Evolutionary conservation across 2,113 vertebrate species (phyloP), one percentile per base, ranked within the genome.

Genomic region (Otolemur garnettii): DNA sequence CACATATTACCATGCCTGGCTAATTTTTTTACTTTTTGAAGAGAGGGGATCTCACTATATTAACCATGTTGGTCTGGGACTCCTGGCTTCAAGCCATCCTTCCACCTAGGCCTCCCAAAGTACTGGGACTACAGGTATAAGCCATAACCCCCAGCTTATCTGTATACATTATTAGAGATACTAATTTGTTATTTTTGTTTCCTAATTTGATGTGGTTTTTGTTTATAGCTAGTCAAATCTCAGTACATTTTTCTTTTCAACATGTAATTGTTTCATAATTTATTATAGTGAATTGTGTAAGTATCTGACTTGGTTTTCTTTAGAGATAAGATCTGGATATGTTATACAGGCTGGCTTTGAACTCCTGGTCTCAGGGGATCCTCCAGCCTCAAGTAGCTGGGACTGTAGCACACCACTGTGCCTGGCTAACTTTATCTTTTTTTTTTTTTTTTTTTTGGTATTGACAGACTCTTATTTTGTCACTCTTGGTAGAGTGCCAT

Each of bases 181-280:
- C 53, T 50, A 86, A 79, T 24, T 57, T 74, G 22, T 59, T 35
- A 86, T n/a, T 59, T 80, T 74, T 64, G 12, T 92, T 86, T 57
- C 66, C 45, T 86, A 74, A 50, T 80, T 74, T 35, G 30, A 77
- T 92, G 53, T 79, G 89, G 7, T 83, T 92, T 80, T 82, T 72
- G 3, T 78, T 91, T 64, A 38, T 75, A 53, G 30, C 68, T 74
- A 80, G 30, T 90, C 71, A 92, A 91, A 57, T 87, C 28, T 86
- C 69, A 38, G 87, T 78, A 60, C 22, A 12, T 64, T 64, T 69
- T 57, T 42, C 9, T 53, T 38, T 69, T 69, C 50, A 59, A 82
- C 60, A 18, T 77, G 26, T 64, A 86, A 77, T 60, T 86, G 74
- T 64, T 55, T 19, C 75, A 74, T 71, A 57, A 18, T 81, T 74